Evolutionary conservation across 2,113 vertebrate species (phyloP), one percentile per base, ranked within the genome.

Genomic region (Microcebus jonahi): DNA sequence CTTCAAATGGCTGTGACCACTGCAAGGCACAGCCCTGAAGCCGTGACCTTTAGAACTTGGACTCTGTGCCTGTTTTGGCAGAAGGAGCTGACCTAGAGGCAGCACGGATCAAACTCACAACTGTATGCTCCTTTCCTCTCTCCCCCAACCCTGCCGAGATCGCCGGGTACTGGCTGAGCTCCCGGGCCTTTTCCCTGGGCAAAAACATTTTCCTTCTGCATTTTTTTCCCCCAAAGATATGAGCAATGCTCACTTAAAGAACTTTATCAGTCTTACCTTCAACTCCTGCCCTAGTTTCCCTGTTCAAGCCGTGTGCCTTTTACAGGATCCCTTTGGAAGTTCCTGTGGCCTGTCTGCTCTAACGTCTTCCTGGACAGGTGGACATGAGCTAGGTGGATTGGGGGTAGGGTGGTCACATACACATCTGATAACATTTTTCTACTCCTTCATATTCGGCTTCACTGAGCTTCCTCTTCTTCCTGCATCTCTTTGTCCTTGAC

Each of bases 121-220:
- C 29, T 8, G 3, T 2, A 21, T 2, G 14, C 12, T 23, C 25
- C 45, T 34, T 15, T 12, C 5, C 34, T 34, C 23, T 1, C 20
- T 6, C 39, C 29, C 4, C 2, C 3, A 25, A 5, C n/a, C 81
- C 36, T 39, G 5, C 53, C 36, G 3, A 5, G 17, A 39, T 29
- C 1, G 12, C 36, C n/a, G 15, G 17, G 20, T 39, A 7, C 34
- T 53, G 53, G 71, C 27, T 23, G 31, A n/a, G 8, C 8, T 34
- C 84, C 34, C 0, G 7, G 29, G n/a, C 55, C 45, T 27, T 12
- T 17, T 94, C 42, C 21, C 80, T 42, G 75, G 63, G 59, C 0
- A 0, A 87, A 83, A 31, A 18, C 12, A 8, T 36, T 73, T 97
- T 94, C 34, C 63, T 85, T 90, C 57, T 88, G 57, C 53, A 95